Evolutionary conservation across 1,140 invertebrate genomes (phyloP).

Genomic region (Bombus picipes): DNA sequence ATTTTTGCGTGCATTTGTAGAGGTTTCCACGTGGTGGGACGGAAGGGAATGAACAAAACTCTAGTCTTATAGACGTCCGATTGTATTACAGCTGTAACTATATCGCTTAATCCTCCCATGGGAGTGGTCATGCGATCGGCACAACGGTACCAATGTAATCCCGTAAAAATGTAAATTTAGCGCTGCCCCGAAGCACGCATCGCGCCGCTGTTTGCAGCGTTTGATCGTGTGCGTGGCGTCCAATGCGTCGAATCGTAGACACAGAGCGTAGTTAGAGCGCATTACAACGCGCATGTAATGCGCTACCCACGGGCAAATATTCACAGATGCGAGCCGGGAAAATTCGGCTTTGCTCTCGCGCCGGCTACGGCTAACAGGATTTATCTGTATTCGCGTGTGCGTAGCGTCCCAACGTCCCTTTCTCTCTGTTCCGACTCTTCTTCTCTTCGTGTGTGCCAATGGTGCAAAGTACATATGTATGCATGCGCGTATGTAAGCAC

Average conservation of each 20-base stretch:
- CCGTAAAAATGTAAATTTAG: slow-evolving; percentile 70
- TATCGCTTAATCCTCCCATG: slow-evolving; percentile 58
- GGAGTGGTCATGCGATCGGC: slow-evolving; percentile 27
- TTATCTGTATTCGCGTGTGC: slow-evolving; percentile 68
- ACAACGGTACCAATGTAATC: slow-evolving; percentile 50
- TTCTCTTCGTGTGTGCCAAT: slow-evolving; percentile 1
- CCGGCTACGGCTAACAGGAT: slow-evolving; percentile 70
- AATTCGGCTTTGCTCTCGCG: slow-evolving; percentile 67
- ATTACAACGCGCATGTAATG: slow-evolving; percentile 57
- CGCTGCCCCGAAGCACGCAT: background rate
- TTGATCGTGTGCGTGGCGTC: background rate
- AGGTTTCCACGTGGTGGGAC: too few species aligned
- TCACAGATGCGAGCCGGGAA: slow-evolving; percentile 71
- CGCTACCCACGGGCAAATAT: slow-evolving; percentile 70
- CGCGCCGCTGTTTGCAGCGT: slow-evolving; percentile 35
- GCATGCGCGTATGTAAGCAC: slow-evolving; percentile 25
- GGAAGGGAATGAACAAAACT: background rate
- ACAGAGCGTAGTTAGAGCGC: slow-evolving; percentile 38
- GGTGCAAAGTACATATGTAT: slow-evolving; percentile 39
- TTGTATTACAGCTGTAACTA: slow-evolving; percentile 67
- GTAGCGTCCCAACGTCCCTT: slow-evolving; percentile 44
- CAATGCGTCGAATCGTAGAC: slow-evolving; percentile 25
- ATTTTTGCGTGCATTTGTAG: too few species aligned
- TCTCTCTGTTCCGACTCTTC: slow-evolving; percentile 16
- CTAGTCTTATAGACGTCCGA: background rate